phyloP scores from a whole-genome alignment of 2,797 vertebrate genomes.

The Antrozous pallidus region DNA sequence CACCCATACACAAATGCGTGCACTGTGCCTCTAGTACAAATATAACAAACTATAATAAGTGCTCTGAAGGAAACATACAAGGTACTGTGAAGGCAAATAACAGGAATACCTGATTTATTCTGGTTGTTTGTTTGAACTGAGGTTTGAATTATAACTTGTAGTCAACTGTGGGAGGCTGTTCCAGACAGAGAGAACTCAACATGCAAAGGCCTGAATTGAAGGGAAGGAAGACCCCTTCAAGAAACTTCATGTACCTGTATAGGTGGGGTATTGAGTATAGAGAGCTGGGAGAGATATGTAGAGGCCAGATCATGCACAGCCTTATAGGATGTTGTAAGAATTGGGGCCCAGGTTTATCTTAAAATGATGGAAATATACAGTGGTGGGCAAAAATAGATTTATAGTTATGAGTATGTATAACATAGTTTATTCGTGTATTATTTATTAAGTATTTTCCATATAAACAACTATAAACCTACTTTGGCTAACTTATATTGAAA shows the following conservation, averaged over 20 bases:
- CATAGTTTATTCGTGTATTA: not conserved
- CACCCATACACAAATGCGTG: too few species aligned
- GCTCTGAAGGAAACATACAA: not conserved
- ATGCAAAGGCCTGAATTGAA: not conserved
- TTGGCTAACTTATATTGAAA: not conserved
- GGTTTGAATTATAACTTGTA: not conserved
- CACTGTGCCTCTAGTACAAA: not conserved
- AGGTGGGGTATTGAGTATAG: not conserved
- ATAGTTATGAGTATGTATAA: not conserved
- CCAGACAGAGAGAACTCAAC: not conserved
- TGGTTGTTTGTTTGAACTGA: slow-evolving; percentile 1
- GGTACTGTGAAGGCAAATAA: not conserved
- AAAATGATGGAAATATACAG: not conserved
- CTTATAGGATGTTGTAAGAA: not conserved
- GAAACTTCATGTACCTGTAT: not conserved
- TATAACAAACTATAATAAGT: not conserved
- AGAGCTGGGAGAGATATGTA: not conserved
- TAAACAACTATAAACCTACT: not conserved
- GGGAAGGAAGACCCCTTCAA: not conserved
- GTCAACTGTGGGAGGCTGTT: not conserved
- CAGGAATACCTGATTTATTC: not conserved
- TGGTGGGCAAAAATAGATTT: not conserved
- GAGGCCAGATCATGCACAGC: not conserved
- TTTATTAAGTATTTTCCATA: not conserved
- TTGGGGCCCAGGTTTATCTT: not conserved